phyloP scores from a whole-genome alignment of 2,113 vertebrate genomes.

The Pedetes capensis region DNA sequence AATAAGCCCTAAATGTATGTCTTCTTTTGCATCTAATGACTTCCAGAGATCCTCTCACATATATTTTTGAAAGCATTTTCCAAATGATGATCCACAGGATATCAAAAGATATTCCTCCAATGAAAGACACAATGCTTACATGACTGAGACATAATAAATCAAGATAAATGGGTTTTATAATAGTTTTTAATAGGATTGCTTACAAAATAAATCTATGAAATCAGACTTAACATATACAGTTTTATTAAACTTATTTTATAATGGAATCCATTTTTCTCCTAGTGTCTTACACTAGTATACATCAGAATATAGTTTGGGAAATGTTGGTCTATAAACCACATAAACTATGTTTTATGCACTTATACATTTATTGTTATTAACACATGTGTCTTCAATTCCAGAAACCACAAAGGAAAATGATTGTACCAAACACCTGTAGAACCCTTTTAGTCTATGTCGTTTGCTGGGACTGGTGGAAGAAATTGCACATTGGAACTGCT shows the following conservation, averaged over 20 bases:
- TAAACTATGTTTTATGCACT: not conserved
- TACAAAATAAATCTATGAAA: not conserved
- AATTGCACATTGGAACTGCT: not conserved
- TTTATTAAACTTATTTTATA: conserved; percentile 11
- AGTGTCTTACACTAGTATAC: not conserved
- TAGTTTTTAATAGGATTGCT: not conserved
- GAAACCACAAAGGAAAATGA: not conserved
- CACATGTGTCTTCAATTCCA: not conserved
- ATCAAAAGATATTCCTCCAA: not conserved
- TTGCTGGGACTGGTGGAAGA: not conserved
- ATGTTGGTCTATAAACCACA: not conserved
- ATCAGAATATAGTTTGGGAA: not conserved
- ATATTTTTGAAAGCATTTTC: conserved; percentile 12
- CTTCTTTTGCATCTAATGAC: not conserved
- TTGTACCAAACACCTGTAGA: not conserved
- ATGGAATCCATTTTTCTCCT: conserved; percentile 12
- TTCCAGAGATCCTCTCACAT: not conserved
- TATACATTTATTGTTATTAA: conserved; percentile 19
- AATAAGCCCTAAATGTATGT: not conserved
- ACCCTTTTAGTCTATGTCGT: not conserved
- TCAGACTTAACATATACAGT: conserved; percentile 5
- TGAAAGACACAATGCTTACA: not conserved
- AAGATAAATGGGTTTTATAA: not conserved
- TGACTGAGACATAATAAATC: not conserved
- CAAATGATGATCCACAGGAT: not conserved